Base-by-base conservation (phyloP, 2,888 invertebrate species). In the Microctonus brassicae region DNA sequence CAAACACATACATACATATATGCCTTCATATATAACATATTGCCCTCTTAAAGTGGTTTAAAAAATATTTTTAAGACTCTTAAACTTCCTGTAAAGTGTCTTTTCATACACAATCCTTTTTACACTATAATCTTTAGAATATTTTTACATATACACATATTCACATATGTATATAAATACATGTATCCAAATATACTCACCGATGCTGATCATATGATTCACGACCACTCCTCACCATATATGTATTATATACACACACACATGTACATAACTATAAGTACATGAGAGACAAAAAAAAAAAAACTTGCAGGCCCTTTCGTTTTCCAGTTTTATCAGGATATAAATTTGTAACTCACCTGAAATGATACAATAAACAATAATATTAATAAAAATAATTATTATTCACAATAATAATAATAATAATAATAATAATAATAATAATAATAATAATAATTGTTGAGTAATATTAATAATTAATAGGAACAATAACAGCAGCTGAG, bases 271-370 rank as follows among this genome's bases (percentile, higher is more conserved):
- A 26, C 34, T 33, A 26, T 33, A 55, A 11, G 13, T 3, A 55
- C 7, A 11, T 3, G n/a, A 3, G 17, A 4, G 20, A 29, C 3
- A 29, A 29, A 29, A 29, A 29, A 29, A 29, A n/a, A n/a, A 7
- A 17, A 47, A 17, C 17, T n/a, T 17, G 17, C 17, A 3, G 53
- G 7, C 29, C 62, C 42, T 20, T 39, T 66, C 63, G 2, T 62
- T 20, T 63, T 69, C 26, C 34, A 53, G 60, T 53, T n/a, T n/a
- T n/a, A n/a, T 36, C 70, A 68, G 66, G 34, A 73, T 69, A 61
- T 42, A 66, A 65, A 72, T 65, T 53, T 70, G 47, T 70, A 61
- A 75, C 79, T 79, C 72, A 79, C 79, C 79, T 79, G 78, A 64
- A 78, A 79, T 17, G 17, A 39, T 47, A 75, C 36, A 75, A 73